Evolutionary conservation across 1,140 invertebrate genomes (phyloP).

Genomic region (Brachionus plicatilis): DNA sequence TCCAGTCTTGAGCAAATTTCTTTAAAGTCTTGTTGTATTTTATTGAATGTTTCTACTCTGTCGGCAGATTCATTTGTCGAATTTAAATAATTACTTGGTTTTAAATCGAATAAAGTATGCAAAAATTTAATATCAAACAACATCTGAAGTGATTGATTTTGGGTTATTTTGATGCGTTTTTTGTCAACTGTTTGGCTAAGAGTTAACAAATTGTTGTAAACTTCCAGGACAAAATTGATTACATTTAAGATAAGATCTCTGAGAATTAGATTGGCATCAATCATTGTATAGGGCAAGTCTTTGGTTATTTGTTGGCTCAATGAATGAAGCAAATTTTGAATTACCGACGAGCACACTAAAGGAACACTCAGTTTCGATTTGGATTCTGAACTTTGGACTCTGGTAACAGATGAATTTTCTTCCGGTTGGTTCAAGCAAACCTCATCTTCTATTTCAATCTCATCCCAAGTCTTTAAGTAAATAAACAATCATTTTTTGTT

Average conservation of each 20-base stretch:
- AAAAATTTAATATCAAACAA: conserved; percentile 31
- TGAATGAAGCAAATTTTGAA: conserved; percentile 4
- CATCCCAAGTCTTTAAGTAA: conserved; percentile 28
- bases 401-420: neutral
- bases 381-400: neutral
- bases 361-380: conserved; percentile 32
- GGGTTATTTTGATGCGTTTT: neutral
- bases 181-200: neutral
- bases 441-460: conserved; percentile 38
- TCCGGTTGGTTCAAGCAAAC: neutral
- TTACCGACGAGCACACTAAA: neutral
- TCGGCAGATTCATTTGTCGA: neutral
- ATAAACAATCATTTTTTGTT: neutral
- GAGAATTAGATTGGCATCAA: neutral
- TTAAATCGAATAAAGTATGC: conserved; percentile 25
- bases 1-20: neutral
- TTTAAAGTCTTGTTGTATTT: neutral
- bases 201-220: neutral
- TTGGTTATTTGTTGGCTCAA: conserved; percentile 18
- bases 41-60: neutral
- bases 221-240: neutral
- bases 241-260: neutral
- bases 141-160: conserved; percentile 33
- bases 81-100: neutral
- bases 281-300: conserved; percentile 24